Evolutionary conservation across 2,888 invertebrate species (phyloP), one percentile per base, ranked within the genome.

Genomic region (Tholera decimalis): DNA sequence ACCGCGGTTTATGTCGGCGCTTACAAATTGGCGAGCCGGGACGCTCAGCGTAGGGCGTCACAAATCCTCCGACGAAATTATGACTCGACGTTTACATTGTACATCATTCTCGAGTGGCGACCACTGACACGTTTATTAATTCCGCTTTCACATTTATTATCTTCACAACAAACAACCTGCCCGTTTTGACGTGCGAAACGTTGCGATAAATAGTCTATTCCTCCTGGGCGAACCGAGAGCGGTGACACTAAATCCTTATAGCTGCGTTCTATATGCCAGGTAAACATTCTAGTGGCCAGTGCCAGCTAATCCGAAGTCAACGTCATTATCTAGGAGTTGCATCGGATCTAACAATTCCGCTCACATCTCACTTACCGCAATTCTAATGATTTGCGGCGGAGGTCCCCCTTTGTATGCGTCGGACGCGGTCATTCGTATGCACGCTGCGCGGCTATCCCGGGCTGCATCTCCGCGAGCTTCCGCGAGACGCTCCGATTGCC

Each of bases 341-440:
- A 91, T 91, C 91, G 87, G 85, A 85, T 85, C 85, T 85, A 87
- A 88, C 85, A 85, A 94, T 94, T 94, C 95, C 86, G 82, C 89
- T 91, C 94, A 93, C 94, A 94, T 92, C 92, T 91, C 88, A 89
- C 91, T 93, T 92, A 92, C 92, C 91, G 93, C 92, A 93, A 93
- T 91, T 89, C 89, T 91, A 94, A 94, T 93, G 93, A 94, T 94
- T 94, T 91, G 92, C 91, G 79, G 86, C 89, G 92, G 92, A 91
- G 92, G 91, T 91, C 90, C 90, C 90, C 82, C 85, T 94, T 92
- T 90, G 93, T 95, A 95, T 94, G 93, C 94, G 83, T 77, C 79
- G 82, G 81, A 83, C 89, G 83, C 84, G 83, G 84, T 83, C 81
- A 80, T 91, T 89, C 84, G 90, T 90, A 92, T 91, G 91, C 92